phyloP scores from a whole-genome alignment of 2,888 invertebrate species.

The Brenthis hecate region DNA sequence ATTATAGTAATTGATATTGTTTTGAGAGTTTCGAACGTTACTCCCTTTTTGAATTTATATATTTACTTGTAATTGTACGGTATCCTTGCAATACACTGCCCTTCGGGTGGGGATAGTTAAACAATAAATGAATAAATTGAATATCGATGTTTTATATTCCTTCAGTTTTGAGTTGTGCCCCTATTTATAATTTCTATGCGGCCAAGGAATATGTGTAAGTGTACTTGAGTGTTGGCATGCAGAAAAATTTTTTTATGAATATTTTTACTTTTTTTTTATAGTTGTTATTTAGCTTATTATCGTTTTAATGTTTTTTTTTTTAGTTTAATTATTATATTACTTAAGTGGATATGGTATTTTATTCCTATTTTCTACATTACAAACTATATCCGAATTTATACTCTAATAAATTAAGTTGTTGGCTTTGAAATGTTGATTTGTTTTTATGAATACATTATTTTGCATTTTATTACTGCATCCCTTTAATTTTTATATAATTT shows the following conservation, averaged over 20 bases:
- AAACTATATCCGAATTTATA: too few species aligned
- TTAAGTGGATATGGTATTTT: too few species aligned
- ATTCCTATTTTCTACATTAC: too few species aligned
- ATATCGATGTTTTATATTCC: conserved; percentile 43
- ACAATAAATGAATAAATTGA: conserved; percentile 70
- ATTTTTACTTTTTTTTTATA: conserved; percentile 33
- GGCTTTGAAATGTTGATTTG: too few species aligned
- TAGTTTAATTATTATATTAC: neutral
- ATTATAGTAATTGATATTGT: conserved; percentile 52
- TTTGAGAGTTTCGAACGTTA: conserved; percentile 71
- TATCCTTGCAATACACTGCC: conserved; percentile 69
- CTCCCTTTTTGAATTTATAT: conserved; percentile 76
- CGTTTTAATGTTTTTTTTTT: conserved; percentile 30
- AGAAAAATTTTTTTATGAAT: conserved; percentile 19
- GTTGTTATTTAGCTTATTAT: conserved; percentile 33
- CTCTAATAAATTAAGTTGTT: too few species aligned
- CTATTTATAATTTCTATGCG: conserved; percentile 47
- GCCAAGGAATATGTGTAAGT: conserved; percentile 68
- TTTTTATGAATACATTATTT: too few species aligned
- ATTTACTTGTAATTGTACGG: conserved; percentile 72
- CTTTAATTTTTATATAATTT: conserved; percentile 26
- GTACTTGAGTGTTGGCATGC: conserved; percentile 39
- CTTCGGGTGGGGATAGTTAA: conserved; percentile 70
- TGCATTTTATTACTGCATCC: conserved; percentile 3
- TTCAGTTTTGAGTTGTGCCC: conserved; percentile 36